Conservation (phyloP, 2,888 invertebrate genomes). For the Zygogramma bicolorata region DNA sequence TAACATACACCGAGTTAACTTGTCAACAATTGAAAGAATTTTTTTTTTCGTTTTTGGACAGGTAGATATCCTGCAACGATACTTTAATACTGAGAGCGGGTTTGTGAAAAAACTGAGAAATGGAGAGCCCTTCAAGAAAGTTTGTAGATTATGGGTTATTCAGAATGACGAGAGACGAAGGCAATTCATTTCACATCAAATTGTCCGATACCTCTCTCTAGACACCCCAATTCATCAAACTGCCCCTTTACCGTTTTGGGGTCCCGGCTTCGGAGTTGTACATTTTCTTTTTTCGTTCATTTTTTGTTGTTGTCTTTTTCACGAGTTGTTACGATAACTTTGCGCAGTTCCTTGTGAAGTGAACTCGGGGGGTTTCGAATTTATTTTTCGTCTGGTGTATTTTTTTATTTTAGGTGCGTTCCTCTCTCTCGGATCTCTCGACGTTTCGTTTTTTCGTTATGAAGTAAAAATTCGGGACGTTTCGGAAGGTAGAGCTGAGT, state of each 20-base stretch:
- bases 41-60: too few relatives aligned
- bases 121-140: too few relatives aligned
- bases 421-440: conserved; percentile 42
- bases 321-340: conserved; percentile 1
- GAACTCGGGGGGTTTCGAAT: conserved; percentile 3
- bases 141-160: too few relatives aligned
- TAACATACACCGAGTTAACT: too few relatives aligned
- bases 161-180: too few relatives aligned
- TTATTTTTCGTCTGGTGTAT: conserved; percentile 3
- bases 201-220: too few relatives aligned
- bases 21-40: too few relatives aligned
- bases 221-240: neutral
- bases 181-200: neutral
- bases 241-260: neutral
- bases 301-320: neutral
- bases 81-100: too few relatives aligned
- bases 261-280: neutral
- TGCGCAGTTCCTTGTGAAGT: conserved; percentile 6
- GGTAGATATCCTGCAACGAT: too few relatives aligned
- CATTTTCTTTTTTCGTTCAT: neutral
- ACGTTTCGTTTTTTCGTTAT: conserved; percentile 4
- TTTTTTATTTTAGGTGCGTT: conserved; percentile 19
- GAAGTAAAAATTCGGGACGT: neutral
- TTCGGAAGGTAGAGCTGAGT: neutral
- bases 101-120: too few relatives aligned